phyloP scores from a whole-genome alignment of 1,140 invertebrate genomes.

The Solenopsis fugax region DNA sequence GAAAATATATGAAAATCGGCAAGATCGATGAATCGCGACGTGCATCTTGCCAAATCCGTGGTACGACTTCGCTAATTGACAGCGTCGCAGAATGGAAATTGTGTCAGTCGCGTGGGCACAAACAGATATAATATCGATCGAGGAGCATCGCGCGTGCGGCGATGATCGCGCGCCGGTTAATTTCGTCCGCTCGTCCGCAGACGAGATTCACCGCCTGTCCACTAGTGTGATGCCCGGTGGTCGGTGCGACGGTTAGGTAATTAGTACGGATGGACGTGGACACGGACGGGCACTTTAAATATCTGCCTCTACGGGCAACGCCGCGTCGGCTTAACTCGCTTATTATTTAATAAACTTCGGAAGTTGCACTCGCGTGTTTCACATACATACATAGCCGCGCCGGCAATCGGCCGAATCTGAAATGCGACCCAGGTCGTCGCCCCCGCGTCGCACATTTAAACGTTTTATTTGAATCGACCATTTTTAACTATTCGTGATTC shows the following conservation, averaged over 20 bases:
- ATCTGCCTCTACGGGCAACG: slow-evolving; percentile 76
- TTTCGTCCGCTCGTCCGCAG: slow-evolving; percentile 62
- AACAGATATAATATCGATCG: slow-evolving; percentile 45
- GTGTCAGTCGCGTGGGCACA: slow-evolving; percentile 47
- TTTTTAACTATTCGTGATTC: background rate
- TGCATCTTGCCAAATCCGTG: background rate
- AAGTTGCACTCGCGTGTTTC: slow-evolving; percentile 33
- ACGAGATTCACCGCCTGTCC: slow-evolving; percentile 72
- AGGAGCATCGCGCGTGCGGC: slow-evolving; percentile 11
- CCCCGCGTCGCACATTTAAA: slow-evolving; percentile 17
- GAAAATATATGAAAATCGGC: background rate
- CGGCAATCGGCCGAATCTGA: slow-evolving; percentile 40
- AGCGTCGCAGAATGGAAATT: slow-evolving; percentile 55
- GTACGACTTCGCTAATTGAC: slow-evolving; percentile 60
- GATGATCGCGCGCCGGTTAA: slow-evolving; percentile 51
- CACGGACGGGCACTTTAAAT: slow-evolving; percentile 84
- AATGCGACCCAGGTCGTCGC: slow-evolving; percentile 49
- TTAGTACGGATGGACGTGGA: slow-evolving; percentile 83
- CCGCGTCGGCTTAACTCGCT: slow-evolving; percentile 75
- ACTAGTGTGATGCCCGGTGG: slow-evolving; percentile 59
- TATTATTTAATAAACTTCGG: slow-evolving; percentile 81
- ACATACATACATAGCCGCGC: background rate
- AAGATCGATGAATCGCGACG: background rate
- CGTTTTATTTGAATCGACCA: background rate
- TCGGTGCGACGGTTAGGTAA: slow-evolving; percentile 74